Evolutionary conservation across 1,140 invertebrate species (phyloP).

Genomic region (Drosophila ohnishii): DNA sequence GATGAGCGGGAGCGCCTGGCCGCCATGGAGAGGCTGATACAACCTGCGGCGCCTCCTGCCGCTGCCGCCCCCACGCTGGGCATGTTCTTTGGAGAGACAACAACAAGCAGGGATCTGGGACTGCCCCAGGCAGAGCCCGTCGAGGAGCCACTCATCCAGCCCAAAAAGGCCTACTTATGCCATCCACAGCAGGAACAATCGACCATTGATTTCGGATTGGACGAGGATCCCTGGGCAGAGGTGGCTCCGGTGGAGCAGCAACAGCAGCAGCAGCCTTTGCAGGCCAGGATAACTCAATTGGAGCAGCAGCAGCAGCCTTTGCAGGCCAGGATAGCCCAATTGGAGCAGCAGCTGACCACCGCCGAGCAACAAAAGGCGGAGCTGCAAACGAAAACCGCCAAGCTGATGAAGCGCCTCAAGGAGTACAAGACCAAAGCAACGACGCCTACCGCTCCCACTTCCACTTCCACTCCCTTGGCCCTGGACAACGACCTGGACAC

Average conservation of each 20-base stretch:
- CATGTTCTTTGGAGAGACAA: constrained; percentile 70
- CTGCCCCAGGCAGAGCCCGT: constrained; percentile 68
- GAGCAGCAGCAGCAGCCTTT: constrained; percentile 84
- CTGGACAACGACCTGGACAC: constrained; percentile 86
- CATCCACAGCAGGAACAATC: constrained; percentile 52
- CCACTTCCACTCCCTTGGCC: not conserved
- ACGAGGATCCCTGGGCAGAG: constrained; percentile 82
- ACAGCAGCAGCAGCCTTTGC: constrained; percentile 62
- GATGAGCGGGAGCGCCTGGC: constrained; percentile 51
- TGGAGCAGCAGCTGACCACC: constrained; percentile 84
- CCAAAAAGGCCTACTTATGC: constrained; percentile 85
- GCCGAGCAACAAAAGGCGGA: constrained; percentile 85
- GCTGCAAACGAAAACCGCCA: constrained; percentile 87
- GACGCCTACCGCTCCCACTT: not conserved
- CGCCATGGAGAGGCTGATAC: constrained; percentile 52
- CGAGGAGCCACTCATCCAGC: constrained; percentile 83
- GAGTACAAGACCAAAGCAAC: constrained; percentile 86
- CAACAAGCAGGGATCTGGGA: constrained; percentile 27
- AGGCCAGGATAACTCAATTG: constrained; percentile 83
- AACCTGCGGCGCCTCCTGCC: not conserved
- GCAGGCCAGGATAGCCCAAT: too few relatives aligned
- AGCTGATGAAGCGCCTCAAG: constrained; percentile 90
- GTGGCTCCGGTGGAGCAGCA: constrained; percentile 8
- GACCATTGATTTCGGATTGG: constrained; percentile 84
- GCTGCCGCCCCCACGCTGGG: constrained; percentile 56